Evolutionary conservation across 1,140 invertebrate genomes (phyloP), one percentile per base, ranked within the genome.

Genomic region (Rhyacophila brunnea): DNA sequence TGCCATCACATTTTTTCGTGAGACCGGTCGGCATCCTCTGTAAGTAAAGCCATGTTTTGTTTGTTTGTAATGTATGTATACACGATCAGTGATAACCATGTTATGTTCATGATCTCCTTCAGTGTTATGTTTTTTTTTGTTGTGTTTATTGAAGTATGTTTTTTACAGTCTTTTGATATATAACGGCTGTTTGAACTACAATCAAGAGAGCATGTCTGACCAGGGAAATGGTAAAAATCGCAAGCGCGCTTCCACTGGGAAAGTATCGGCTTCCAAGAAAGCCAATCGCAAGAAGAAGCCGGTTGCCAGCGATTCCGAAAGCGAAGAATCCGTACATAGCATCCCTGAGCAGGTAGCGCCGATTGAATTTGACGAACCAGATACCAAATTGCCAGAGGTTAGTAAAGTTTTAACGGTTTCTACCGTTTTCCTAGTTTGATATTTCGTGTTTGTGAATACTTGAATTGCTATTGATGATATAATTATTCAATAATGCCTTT

Each of bases 161-260:
- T n/a, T n/a, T n/a, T n/a, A n/a, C n/a, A n/a, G n/a, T n/a, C n/a
- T n/a, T n/a, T n/a, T n/a, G n/a, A n/a, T n/a, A n/a, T n/a, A n/a
- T 28, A 28, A 28, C 23, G 23, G 23, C 23, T 28, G 23, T 28
- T 28, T 28, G n/a, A n/a, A n/a, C n/a, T n/a, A n/a, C n/a, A n/a
- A n/a, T n/a, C 23, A 28, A 3, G 9, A 3, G 9, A 28, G 23
- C 23, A 64, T 64, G 62, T 43, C 62, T 1, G 62, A 60, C 19
- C 48, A 46, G 1, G 62, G 62, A 43, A 64, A 64, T 19, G 62
- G 62, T 44, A 64, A 64, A 53, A 38, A 46, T 43, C 14, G 49
- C 20, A 64, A 60, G 44, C 52, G 58, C 23, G 43, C 58, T 14
- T 56, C 53, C 15, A 50, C 62, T 13, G 55, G 49, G 4, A 47